Conservation (phyloP, 2,888 invertebrate species). For the Microplitis manilae region DNA sequence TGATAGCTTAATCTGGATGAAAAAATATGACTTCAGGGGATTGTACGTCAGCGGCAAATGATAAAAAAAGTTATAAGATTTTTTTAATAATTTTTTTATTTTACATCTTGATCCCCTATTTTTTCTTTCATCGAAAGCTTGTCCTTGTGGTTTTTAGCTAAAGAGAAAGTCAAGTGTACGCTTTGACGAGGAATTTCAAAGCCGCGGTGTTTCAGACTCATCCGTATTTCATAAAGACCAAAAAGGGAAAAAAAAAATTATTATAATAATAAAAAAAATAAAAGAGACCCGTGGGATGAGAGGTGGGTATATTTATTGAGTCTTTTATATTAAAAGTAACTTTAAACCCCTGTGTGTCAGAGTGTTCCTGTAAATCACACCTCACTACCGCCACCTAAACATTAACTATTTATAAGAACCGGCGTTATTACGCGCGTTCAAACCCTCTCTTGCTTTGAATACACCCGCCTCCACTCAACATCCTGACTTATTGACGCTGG, state of each 20-base stretch:
- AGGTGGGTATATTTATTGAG: conserved; percentile 57
- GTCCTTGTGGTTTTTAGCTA: not conserved
- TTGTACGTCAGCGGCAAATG: conserved; percentile 52
- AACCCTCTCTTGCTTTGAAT: conserved; percentile 17
- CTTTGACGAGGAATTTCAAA: not conserved
- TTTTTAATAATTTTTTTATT: conserved; percentile 26
- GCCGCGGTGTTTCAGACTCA: not conserved
- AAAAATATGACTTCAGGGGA: conserved; percentile 35
- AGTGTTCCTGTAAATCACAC: conserved; percentile 49
- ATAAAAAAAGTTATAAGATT: conserved; percentile 47
- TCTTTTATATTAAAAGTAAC: conserved; percentile 59
- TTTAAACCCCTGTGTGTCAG: conserved; percentile 33
- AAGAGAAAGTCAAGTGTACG: conserved; percentile 5
- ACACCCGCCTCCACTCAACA: not conserved
- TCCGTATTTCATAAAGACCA: not conserved
- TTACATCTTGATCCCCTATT: conserved; percentile 22
- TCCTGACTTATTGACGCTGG: not conserved
- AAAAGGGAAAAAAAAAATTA: conserved; percentile 2
- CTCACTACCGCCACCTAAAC: conserved; percentile 41
- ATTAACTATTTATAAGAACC: conserved; percentile 58
- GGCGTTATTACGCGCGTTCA: conserved; percentile 51
- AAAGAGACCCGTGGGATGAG: conserved; percentile 18
- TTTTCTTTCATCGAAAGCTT: conserved; percentile 8
- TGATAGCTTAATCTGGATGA: conserved; percentile 13
- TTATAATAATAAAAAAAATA: not conserved